Conservation (phyloP, 2,888 invertebrate species). For the Gymnoscelis rufifasciata region DNA sequence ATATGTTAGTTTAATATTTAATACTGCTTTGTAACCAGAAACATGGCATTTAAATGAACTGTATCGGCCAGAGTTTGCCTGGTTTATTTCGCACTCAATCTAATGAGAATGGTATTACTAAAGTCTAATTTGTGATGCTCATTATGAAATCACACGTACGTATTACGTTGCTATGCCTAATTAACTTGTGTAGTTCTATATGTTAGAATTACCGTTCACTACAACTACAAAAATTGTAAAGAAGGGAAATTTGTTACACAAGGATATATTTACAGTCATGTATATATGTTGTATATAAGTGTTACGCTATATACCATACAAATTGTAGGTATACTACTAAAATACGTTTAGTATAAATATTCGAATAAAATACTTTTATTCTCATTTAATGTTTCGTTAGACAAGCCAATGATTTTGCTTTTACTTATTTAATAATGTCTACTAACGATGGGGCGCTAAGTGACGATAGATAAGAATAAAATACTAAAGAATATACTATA, state of each 20-base stretch:
- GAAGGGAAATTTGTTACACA: constrained; percentile 76
- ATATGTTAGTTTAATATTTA: background rate
- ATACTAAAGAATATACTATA: constrained; percentile 39
- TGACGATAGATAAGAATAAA: constrained; percentile 33
- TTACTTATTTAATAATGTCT: constrained; percentile 39
- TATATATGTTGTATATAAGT: constrained; percentile 74
- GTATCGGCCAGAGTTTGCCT: too few species aligned
- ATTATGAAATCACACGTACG: background rate
- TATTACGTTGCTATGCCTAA: constrained; percentile 7
- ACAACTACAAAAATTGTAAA: constrained; percentile 75
- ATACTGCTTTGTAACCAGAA: constrained; percentile 2
- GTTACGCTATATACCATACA: constrained; percentile 42
- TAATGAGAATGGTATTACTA: too few species aligned
- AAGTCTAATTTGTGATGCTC: constrained; percentile 7
- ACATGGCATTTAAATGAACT: background rate
- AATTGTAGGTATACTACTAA: constrained; percentile 55
- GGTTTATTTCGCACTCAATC: too few species aligned
- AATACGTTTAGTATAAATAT: constrained; percentile 74
- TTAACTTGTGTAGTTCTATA: constrained; percentile 14
- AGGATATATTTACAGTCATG: constrained; percentile 63
- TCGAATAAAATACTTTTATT: constrained; percentile 65
- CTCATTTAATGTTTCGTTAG: constrained; percentile 50
- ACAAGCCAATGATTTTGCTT: constrained; percentile 54
- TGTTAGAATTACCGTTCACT: constrained; percentile 31
- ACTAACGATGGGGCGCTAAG: constrained; percentile 49